Evolutionary conservation across 2,797 vertebrate species (phyloP).

Genomic region (Myotis daubentonii): DNA sequence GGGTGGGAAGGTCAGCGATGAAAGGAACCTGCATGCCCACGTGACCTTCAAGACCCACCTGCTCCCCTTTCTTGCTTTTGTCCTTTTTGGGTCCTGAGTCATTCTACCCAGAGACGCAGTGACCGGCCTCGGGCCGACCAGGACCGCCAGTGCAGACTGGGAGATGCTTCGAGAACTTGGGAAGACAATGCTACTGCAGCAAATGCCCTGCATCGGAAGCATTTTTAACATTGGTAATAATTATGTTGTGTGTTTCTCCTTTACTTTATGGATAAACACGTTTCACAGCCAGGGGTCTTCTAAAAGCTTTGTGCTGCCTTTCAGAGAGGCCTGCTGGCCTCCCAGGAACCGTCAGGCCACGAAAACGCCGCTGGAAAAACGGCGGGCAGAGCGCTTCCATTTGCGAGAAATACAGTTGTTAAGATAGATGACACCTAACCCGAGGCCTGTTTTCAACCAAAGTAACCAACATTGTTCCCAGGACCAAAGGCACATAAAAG

Average conservation of each 20-base stretch:
- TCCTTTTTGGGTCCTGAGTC: background rate
- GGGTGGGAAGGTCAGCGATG: fast-evolving
- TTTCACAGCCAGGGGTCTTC: background rate
- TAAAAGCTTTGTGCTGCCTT: background rate
- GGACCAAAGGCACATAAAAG: background rate
- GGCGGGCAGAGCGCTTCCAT: background rate
- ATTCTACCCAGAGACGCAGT: background rate
- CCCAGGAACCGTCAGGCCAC: background rate
- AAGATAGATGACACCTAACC: background rate
- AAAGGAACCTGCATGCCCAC: fast-evolving
- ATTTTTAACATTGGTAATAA: conserved; percentile 12
- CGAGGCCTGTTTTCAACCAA: background rate
- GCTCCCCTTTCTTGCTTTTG: background rate
- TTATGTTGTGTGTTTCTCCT: background rate
- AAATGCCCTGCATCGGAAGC: background rate
- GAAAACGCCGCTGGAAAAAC: background rate
- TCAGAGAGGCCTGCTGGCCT: background rate
- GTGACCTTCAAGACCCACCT: fast-evolving
- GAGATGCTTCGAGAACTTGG: background rate
- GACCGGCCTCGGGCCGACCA: fast-evolving
- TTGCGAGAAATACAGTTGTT: background rate
- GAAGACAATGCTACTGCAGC: background rate
- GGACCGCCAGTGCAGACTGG: fast-evolving
- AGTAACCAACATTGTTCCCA: background rate
- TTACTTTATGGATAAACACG: background rate